Base-by-base conservation (phyloP, 2,888 invertebrate genomes). In the Tenthredo scrophulariae region DNA sequence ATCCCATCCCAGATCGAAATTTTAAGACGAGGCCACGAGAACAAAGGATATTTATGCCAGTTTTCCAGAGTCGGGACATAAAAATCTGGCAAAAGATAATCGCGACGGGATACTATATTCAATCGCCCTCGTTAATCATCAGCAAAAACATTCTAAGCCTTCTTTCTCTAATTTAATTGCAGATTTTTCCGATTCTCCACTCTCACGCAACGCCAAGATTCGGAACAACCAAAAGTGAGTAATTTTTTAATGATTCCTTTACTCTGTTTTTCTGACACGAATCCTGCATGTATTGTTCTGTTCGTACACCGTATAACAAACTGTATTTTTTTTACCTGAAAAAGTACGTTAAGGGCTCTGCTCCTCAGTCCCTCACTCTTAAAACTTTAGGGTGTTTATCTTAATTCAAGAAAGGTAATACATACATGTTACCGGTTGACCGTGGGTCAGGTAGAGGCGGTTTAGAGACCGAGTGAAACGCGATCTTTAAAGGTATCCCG, bases 361-460 rank as follows among this genome's bases (percentile, higher is more conserved):
- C 77, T 54, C 54, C n/a, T n/a, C 18, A 5, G 29, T 54, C 29
- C 77, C 77, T n/a, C 10, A 33, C 29, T 40, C 72, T 54, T 54
- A 26, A 54, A 77, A 77, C 18, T 29, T 77, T 18, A 33, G 54
- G 26, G 54, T 54, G 50, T 77, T 54, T 18, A 77, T 77, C 77
- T 77, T 33, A 50, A 77, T 77, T 54, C 77, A 33, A 77, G 77
- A 77, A 54, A 77, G 54, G 50, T 54, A 50, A 26, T 77, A 15
- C 77, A 54, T 77, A 50, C 29, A 33, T 54, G 77, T 33, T 77
- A 77, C 50, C 77, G 77, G 54, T 77, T 80, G 80, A 62, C 80
- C 80, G 58, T 54, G 62, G 80, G 62, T 80, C 62, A 80, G 80
- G 80, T 80, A 80, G 62, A 65, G 62, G 65, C 65, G 80, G 65